These are phyloP conservation scores for Pedionomus torquatus DNA, from an alignment of 2,113 vertebrate genomes.

Conservation along the genomic window DNA sequence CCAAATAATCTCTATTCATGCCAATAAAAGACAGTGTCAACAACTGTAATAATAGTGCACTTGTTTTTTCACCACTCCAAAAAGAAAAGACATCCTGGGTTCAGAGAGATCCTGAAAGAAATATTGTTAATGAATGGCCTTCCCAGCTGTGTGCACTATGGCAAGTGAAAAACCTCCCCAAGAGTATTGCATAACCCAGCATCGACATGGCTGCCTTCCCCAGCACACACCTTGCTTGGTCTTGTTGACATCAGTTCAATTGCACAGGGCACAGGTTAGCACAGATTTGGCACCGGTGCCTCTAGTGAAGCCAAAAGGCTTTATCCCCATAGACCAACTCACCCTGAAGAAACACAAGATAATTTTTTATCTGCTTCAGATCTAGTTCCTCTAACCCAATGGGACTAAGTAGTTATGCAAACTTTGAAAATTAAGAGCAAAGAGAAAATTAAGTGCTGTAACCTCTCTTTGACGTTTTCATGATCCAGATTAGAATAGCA, in stretches of 20 bases:
- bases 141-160: constrained; percentile 38
- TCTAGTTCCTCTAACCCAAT: background rate
- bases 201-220: accelerated
- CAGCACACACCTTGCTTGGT: background rate
- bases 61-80: constrained; percentile 41
- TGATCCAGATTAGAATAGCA: background rate
- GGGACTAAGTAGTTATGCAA: background rate
- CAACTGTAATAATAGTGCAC: constrained; percentile 24
- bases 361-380: constrained; percentile 3
- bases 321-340: background rate
- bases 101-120: constrained; percentile 52
- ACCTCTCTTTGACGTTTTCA: background rate
- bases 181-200: background rate
- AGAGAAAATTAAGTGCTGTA: constrained; percentile 1
- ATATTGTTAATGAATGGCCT: constrained; percentile 46
- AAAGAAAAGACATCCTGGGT: constrained; percentile 54
- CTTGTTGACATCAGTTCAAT: background rate
- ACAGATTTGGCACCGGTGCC: background rate
- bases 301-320: background rate
- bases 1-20: constrained; percentile 63
- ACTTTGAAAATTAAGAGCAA: constrained; percentile 8
- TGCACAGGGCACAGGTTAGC: background rate
- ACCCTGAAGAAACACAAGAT: background rate
- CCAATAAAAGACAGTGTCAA: constrained; percentile 36
- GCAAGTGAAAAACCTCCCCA: constrained; percentile 5